Base-by-base conservation (phyloP, 2,888 invertebrate genomes). In the Mimas tiliae region DNA sequence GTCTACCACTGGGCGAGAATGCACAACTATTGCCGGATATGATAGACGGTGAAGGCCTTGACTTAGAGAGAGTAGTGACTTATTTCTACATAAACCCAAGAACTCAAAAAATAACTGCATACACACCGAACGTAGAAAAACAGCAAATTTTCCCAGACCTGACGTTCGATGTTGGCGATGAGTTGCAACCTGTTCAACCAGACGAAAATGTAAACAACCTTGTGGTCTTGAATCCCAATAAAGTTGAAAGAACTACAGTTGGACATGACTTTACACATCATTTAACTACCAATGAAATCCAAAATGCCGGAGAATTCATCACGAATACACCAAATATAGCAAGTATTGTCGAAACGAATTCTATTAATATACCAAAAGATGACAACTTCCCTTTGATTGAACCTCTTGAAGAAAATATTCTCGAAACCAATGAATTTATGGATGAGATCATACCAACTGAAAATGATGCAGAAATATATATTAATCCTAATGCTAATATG, bases 121-220 rank as follows among this genome's bases (percentile, higher is more conserved):
- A 84, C 55, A 74, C 83, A 12, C 91, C 91, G 1, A 81, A 75
- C 58, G 47, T 33, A 12, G 70, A 80, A 14, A 87, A 83, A 68
- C 91, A 92, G 74, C 9, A 12, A 0, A 33, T 72, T n/a, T 80
- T 90, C 51, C 88, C 89, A 6, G 86, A 91, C 65, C 65, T 89
- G 12, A 68, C 77, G 0, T 72, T 77, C 45, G 82, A 83, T 11
- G 16, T 65, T 1, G 74, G 73, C 2, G 89, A 88, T 64, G 53
- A 65, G 34, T 38, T 84, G 0, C 52, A 58, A 33, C 48, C 65
- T 19, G 55, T 77, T 0, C 70, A 64, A 14, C 19, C 67, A 0
- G 65, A 68, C 42, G 73, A 76, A 64, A 71, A 67, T 16, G 2
- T 80, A 38, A 12, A 64, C 7, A 62, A 71, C 7, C 6, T 79